phyloP scores from a whole-genome alignment of 2,113 vertebrate genomes.

The Fulmarus glacialis region DNA sequence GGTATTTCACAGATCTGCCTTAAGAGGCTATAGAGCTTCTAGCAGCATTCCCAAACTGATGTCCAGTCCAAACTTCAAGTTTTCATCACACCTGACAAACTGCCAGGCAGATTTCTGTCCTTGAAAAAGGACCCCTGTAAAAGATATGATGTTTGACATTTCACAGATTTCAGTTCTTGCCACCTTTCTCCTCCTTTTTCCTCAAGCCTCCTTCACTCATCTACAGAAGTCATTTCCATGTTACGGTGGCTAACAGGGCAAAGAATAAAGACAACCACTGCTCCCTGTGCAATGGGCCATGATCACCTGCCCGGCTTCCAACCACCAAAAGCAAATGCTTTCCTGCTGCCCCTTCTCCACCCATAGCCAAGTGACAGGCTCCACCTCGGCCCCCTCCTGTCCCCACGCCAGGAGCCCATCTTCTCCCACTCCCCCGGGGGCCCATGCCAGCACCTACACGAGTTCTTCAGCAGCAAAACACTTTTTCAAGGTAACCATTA shows the following conservation, averaged over 20 bases:
- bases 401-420: accelerated
- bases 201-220: not conserved
- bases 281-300: not conserved
- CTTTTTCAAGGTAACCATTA: not conserved
- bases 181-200: not conserved
- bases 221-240: not conserved
- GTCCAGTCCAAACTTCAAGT: not conserved
- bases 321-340: not conserved
- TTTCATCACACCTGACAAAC: not conserved
- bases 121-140: not conserved
- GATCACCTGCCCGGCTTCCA: not conserved
- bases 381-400: accelerated
- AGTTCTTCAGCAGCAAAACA: not conserved
- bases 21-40: not conserved
- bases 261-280: not conserved
- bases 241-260: not conserved
- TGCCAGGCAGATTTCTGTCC: not conserved
- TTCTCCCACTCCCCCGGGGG: accelerated
- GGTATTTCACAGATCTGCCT: not conserved
- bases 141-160: accelerated
- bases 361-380: not conserved
- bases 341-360: not conserved
- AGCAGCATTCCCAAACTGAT: not conserved
- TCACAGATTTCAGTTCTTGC: not conserved
- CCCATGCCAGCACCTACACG: not conserved